Evolutionary conservation across 2,113 vertebrate species (phyloP), one percentile per base, ranked within the genome.

Genomic region (Ciconia boyciana): DNA sequence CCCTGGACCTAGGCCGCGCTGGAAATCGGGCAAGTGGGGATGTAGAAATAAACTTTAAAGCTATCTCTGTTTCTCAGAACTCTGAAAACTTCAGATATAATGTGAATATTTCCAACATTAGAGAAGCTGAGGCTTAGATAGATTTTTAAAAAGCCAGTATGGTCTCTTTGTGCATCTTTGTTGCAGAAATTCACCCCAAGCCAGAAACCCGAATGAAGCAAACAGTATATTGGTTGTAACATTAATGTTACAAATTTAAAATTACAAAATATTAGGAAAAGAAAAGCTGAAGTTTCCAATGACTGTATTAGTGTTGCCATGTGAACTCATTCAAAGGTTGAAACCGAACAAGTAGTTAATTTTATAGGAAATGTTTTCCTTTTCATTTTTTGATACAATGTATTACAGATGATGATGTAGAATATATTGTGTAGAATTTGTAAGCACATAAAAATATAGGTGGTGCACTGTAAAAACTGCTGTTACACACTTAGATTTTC

Each of bases 11-110:
- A 2, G 11, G 54, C 83, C 0, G 3, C 7, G 1, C 43, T 96
- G 90, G 80, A 96, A 93, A 87, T 84, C 18, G 3, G 83, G 58
- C 91, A 86, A 90, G 16, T 83, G 85, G 79, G 92, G 84, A 64
- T 83, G 64, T 66, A 21, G 46, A 84, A 93, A 21, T 60, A 90
- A 96, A 93, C 48, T 93, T 93, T 68, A 66, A 93, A 91, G 89
- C 29, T 94, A 61, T 95, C 87, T 85, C 29, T 75, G 4, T 64
- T 91, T 91, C 92, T 94, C 89, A 94, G 87, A 83, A 46, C 75
- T 64, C 29, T 66, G 61, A 66, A 87, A 77, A 74, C 26, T 79
- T 94, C 36, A 87, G 62, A 44, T 80, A 58, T 4, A 6, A 29
- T 77, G 66, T 54, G 41, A 57, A 2, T n/a, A 57, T 61, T 29